Base-by-base conservation (phyloP, 2,888 invertebrate genomes). In the Chloroclystis v-ata region DNA sequence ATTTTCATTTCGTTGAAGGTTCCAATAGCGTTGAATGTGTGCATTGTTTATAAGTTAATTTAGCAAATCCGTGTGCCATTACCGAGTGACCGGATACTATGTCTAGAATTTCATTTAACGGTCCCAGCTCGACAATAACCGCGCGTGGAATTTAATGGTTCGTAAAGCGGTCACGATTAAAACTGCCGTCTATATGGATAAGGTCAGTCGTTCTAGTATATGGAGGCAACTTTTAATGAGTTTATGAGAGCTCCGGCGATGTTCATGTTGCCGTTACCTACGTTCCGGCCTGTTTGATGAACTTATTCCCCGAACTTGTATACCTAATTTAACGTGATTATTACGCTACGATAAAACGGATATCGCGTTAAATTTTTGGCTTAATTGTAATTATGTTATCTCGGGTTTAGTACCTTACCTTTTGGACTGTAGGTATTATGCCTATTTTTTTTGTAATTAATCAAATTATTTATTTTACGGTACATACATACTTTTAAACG, bases 111-210 rank as follows among this genome's bases (percentile, higher is more conserved):
- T 75, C 78, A 79, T 81, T 79, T 74, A 79, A 74, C 75, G 80
- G 72, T 79, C 82, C 79, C 81, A 74, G 71, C 72, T 77, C 72
- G 75, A 78, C 82, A 74, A 82, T 84, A 81, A 78, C 75, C 75
- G 72, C 71, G 72, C 77, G 73, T 78, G 72, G 69, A 75, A 77
- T 73, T 79, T 79, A 85, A 85, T 82, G 79, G 76, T 66, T 72
- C 78, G 76, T 78, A 78, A 81, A 82, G 75, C 74, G 80, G 73
- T 79, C 75, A 73, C 84, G 79, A 83, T 84, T 83, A 82, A 81
- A 84, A 82, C 78, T 75, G 76, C 74, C 79, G 71, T 78, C 75
- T 77, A 69, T 77, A 76, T 77, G 76, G 78, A 73, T 73, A 75
- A 74, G 75, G 78, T 70, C 72, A 76, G 72, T 75, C 75, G 78